Percentiles rank a stretch among this genome's conserved stretches.
Conservation (phyloP, 2,113 vertebrate genomes). For the Asarcornis scutulata region DNA sequence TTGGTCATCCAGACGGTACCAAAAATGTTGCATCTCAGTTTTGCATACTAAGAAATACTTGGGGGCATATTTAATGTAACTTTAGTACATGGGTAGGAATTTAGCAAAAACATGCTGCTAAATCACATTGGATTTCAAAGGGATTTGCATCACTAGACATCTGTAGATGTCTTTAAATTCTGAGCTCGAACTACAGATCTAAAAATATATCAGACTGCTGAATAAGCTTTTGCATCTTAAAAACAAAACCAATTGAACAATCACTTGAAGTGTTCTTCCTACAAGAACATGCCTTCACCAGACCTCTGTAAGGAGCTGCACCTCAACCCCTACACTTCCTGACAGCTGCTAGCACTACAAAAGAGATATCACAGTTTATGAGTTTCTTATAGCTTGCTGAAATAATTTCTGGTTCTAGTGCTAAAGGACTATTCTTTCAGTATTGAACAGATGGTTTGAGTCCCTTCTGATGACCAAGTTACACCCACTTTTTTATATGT, state of each 20-base stretch:
- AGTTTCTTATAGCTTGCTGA: not conserved
- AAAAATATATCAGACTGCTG: not conserved
- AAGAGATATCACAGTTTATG: not conserved
- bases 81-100: not conserved
- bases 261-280: not conserved
- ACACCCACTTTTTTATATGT: not conserved
- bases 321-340: not conserved
- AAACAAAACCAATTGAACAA: not conserved
- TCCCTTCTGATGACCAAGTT: not conserved
- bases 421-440: not conserved
- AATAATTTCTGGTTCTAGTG: not conserved
- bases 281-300: not conserved
- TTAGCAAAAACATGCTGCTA: not conserved
- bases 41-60: not conserved
- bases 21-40: not conserved
- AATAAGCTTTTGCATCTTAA: not conserved
- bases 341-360: accelerated
- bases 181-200: not conserved
- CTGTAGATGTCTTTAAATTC: not conserved
- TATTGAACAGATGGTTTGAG: not conserved
- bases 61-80: not conserved
- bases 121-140: not conserved
- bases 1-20: not conserved
- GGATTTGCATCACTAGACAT: not conserved
- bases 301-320: not conserved